Evolutionary conservation across 35 echinoderm and acorn worm genomes (phyloP).

Genomic region (Lytechinus pictus): DNA sequence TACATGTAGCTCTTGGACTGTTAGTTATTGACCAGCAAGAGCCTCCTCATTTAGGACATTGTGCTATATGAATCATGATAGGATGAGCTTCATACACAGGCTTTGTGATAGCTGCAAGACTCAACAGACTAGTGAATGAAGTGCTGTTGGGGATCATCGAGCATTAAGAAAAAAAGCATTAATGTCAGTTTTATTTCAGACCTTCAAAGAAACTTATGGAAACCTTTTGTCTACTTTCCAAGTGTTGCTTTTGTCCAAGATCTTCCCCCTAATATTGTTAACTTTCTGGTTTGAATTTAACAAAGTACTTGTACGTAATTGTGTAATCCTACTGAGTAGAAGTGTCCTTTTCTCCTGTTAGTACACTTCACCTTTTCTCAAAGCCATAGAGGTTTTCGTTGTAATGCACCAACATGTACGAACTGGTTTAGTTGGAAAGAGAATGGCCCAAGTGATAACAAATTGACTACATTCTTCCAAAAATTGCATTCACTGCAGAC

Average conservation of each 20-base stretch:
- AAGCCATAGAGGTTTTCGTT: no score
- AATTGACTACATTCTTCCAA: no score
- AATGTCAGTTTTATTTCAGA: neutral
- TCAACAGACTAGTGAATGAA: neutral
- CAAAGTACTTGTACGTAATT: no score
- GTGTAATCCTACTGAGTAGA: no score
- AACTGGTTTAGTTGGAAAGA: no score
- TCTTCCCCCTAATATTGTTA: neutral
- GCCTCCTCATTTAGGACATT: neutral
- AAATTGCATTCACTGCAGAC: no score
- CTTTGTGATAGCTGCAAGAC: neutral
- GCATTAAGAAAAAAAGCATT: no score
- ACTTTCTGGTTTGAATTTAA: neutral
- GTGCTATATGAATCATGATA: neutral
- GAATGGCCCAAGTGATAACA: no score
- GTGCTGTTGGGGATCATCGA: neutral
- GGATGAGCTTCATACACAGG: neutral
- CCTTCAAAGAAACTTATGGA: neutral
- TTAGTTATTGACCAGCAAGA: neutral
- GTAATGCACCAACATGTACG: no score
- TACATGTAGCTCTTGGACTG: neutral
- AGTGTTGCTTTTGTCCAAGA: neutral
- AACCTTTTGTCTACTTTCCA: neutral
- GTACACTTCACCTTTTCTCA: neutral
- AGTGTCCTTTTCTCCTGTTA: no score